These are phyloP conservation scores for Bombus waltoni DNA, from an alignment of 1,140 invertebrate genomes.

Conservation along the genomic window DNA sequence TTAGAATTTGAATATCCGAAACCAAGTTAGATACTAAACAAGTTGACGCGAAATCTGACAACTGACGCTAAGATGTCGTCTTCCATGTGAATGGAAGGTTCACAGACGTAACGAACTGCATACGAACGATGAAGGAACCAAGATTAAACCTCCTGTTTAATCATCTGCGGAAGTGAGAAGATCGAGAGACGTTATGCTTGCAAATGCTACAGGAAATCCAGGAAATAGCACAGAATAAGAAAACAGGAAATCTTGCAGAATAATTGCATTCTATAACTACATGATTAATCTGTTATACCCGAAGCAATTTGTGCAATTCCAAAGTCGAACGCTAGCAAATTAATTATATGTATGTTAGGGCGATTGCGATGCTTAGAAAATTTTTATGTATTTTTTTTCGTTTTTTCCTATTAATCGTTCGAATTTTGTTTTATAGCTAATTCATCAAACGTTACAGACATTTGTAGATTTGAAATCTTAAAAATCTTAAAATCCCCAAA, in stretches of 20 bases:
- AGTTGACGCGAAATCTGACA: not conserved
- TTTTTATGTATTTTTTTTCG: not conserved
- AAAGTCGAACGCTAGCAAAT: not conserved
- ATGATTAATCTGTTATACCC: not conserved
- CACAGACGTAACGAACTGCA: not conserved
- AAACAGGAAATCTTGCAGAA: conserved; percentile 5
- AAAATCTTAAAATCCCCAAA: not conserved
- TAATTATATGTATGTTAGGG: not conserved
- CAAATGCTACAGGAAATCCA: not conserved
- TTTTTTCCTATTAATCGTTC: not conserved
- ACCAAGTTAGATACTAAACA: not conserved
- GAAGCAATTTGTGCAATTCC: not conserved
- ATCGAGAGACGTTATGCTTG: not conserved
- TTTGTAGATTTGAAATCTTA: not conserved
- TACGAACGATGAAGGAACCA: not conserved
- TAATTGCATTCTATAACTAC: not conserved
- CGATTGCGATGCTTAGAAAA: not conserved
- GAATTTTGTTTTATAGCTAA: too few species aligned
- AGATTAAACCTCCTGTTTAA: not conserved
- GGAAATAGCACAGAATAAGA: not conserved
- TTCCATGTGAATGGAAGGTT: not conserved
- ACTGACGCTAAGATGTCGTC: not conserved
- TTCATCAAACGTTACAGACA: too few species aligned
- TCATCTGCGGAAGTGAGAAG: conserved; percentile 4
- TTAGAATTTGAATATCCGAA: not conserved